Conservation (phyloP, 2,888 invertebrate species). For the Carterocephalus palaemon region DNA sequence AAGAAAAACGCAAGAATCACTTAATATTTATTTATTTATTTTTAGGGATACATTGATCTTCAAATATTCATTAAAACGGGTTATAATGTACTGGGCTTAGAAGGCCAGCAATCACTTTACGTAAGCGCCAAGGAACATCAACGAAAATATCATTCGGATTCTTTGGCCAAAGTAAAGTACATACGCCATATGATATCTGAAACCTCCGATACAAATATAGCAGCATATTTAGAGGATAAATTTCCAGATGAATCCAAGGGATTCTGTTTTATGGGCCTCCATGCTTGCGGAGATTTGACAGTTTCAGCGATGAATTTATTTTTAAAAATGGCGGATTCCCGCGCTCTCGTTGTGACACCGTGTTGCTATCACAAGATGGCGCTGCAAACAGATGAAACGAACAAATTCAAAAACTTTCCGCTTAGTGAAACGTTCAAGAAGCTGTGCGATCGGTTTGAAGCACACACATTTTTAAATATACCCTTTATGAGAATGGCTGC, state of each 20-base stretch:
- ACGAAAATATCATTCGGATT: slow-evolving; percentile 71
- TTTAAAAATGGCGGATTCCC: slow-evolving; percentile 74
- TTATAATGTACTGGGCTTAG: slow-evolving; percentile 82
- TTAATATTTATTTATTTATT: slow-evolving; percentile 30
- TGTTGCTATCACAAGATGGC: slow-evolving; percentile 88
- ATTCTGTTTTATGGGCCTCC: slow-evolving; percentile 81
- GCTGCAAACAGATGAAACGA: slow-evolving; percentile 29
- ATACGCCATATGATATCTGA: slow-evolving; percentile 76
- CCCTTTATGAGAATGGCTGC: slow-evolving; percentile 86
- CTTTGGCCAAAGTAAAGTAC: slow-evolving; percentile 77
- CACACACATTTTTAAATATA: slow-evolving; percentile 69
- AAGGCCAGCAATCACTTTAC: slow-evolving; percentile 79
- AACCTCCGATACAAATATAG: slow-evolving; percentile 68
- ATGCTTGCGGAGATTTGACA: slow-evolving; percentile 88
- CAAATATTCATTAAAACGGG: slow-evolving; percentile 78
- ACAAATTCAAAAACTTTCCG: slow-evolving; percentile 82
- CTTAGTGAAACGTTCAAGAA: slow-evolving; percentile 73
- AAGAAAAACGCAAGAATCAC: no score
- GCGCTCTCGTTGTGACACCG: slow-evolving; percentile 82
- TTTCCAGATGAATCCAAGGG: slow-evolving; percentile 44
- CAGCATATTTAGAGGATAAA: slow-evolving; percentile 54
- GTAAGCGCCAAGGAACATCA: slow-evolving; percentile 79
- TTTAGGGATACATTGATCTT: slow-evolving; percentile 86
- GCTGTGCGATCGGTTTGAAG: slow-evolving; percentile 50
- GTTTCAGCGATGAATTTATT: slow-evolving; percentile 83